Base-by-base conservation (phyloP, 2,888 invertebrate genomes). In the Rhingia rostrata region DNA sequence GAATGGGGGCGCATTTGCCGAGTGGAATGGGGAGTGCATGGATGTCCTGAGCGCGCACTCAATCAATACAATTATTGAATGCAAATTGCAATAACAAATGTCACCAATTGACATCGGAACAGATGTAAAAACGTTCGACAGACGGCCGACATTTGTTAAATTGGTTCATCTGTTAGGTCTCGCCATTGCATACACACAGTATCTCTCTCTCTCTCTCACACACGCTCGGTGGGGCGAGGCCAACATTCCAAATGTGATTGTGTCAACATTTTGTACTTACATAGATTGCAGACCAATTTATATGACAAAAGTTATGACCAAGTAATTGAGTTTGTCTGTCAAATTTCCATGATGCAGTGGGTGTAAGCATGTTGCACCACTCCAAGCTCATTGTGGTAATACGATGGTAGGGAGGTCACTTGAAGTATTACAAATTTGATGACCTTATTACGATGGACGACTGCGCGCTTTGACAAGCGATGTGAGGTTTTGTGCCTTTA, bases 1-100 rank as follows among this genome's bases (percentile, higher is more conserved):
- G 30, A 9, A 14, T 6, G 69, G 7, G 39, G 43, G n/a, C 41
- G 14, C 7, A 35, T 4, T 22, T 22, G 72, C 35, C 54, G 6
- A n/a, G 3, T 3, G n/a, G 30, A 41, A 5, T 35, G 56, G 45
- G 54, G n/a, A 37, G 14, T 14, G 12, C 9, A 10, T 32, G 14
- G 45, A 7, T 6, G 6, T 45, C 49, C 63, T 70, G 53, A 35
- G 47, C 58, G 63, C 63, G 45, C 54, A 35, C 49, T 63, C 77
- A 72, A 82, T 82, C 72, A 77, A 77, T 72, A 72, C 77, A 77
- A 77, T 82, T 82, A 77, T 82, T 77, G 82, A 82, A 82, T 82
- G 75, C 82, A 82, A 82, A 82, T 82, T 82, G 77, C 77, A 77
- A 77, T 72, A 77, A 82, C 82, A 82, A 82, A 75, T 82, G 82